Conservation (phyloP, 2,888 invertebrate species). For the Drosophila aldrichi region DNA sequence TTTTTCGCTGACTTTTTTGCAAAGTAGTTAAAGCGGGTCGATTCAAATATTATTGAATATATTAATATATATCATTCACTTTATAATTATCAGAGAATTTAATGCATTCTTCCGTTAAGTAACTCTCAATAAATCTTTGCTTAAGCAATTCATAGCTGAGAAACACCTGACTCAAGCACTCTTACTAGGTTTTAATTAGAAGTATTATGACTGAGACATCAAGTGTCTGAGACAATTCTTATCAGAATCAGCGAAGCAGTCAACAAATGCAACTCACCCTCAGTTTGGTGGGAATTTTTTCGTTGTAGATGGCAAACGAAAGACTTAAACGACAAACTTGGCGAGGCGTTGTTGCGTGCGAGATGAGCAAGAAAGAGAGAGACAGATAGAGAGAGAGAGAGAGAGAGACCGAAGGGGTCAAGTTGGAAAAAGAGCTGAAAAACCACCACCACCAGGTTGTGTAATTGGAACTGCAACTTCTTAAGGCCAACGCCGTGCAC, state of each 20-base stretch:
- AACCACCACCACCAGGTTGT: conserved; percentile 61
- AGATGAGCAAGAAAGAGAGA: conserved; percentile 20
- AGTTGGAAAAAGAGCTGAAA: conserved; percentile 11
- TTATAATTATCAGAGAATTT: background rate
- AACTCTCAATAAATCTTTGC: background rate
- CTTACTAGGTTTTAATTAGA: conserved; percentile 22
- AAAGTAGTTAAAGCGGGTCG: no score
- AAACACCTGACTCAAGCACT: background rate
- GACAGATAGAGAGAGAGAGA: background rate
- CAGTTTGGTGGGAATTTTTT: conserved; percentile 38
- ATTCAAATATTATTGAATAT: background rate
- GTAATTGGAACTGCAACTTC: conserved; percentile 70
- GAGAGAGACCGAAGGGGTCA: conserved; percentile 7
- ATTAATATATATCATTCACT: background rate
- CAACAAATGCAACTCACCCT: conserved; percentile 45
- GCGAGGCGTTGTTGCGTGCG: conserved; percentile 56
- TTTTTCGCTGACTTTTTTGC: background rate
- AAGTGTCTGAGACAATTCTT: conserved; percentile 42
- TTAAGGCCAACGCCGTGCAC: conserved; percentile 48
- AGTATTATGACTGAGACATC: conserved; percentile 21
- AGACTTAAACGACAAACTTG: conserved; percentile 75
- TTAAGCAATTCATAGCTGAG: background rate
- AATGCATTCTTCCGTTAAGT: background rate
- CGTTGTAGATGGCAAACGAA: conserved; percentile 54
- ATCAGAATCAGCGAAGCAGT: conserved; percentile 60